Conservation (phyloP, 2,888 invertebrate genomes). For the Cosmorhoe ocellata region DNA sequence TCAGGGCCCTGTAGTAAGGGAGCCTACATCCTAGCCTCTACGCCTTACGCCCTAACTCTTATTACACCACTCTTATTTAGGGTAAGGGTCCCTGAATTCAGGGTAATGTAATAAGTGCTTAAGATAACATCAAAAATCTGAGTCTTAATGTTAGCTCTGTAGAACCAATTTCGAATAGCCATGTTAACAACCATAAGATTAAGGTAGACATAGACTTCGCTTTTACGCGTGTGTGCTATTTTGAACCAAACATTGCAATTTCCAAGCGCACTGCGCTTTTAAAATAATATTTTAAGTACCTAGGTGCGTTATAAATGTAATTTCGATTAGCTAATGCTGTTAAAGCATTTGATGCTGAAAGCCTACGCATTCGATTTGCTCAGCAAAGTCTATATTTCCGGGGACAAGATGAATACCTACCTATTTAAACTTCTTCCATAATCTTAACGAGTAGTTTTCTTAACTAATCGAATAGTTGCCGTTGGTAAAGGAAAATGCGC, state of each 20-base stretch:
- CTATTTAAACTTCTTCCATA: no score
- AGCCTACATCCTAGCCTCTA: no score
- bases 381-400: slow-evolving; percentile 33
- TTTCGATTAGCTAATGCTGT: neutral
- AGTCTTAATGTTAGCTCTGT: slow-evolving; percentile 4
- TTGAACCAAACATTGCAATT: slow-evolving; percentile 50
- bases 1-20: no score
- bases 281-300: slow-evolving; percentile 1
- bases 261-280: slow-evolving; percentile 24
- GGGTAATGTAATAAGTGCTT: no score
- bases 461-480: no score
- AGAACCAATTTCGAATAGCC: slow-evolving; percentile 15
- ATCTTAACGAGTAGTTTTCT: no score
- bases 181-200: slow-evolving; percentile 1
- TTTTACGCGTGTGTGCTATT: slow-evolving; percentile 54
- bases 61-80: no score
- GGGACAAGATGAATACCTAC: neutral
- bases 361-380: slow-evolving; percentile 45
- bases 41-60: no score
- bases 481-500: no score
- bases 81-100: no score
- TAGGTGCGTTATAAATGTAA: no score
- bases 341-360: slow-evolving; percentile 39
- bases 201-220: slow-evolving; percentile 35
- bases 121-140: neutral